Percentiles rank a stretch among this genome's conserved stretches.
Evolutionary conservation across 2,113 vertebrate species (phyloP).

Genomic region (Sialia sialis): DNA sequence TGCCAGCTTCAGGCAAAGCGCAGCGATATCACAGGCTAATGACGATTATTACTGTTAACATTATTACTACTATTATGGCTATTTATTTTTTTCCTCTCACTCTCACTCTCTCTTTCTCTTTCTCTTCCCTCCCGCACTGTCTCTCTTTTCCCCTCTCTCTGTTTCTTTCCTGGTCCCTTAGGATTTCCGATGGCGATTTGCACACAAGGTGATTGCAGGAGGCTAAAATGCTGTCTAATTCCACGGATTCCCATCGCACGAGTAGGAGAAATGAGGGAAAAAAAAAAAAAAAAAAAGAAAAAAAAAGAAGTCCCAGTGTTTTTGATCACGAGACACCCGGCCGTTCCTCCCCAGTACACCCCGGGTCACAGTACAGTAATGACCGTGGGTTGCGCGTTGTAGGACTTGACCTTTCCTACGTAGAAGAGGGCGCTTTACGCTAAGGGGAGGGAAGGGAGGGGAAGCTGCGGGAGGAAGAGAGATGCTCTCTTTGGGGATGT

Average conservation of each 20-base stretch:
- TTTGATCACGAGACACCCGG: constrained; percentile 56
- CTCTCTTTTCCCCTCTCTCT: neutral
- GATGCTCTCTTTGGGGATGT: constrained; percentile 60
- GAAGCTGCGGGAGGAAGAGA: constrained; percentile 21
- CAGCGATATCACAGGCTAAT: neutral
- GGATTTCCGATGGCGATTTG: constrained; percentile 35
- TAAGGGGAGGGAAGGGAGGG: constrained; percentile 7
- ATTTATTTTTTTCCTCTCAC: neutral
- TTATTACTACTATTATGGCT: neutral
- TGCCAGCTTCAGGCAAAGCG: constrained; percentile 8
- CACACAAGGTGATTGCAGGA: constrained; percentile 16
- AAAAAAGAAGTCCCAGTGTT: neutral
- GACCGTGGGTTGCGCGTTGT: constrained; percentile 59
- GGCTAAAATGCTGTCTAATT: constrained; percentile 20
- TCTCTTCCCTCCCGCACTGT: rapidly evolving
- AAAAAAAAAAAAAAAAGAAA: neutral
- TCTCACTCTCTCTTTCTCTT: neutral
- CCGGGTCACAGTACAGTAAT: constrained; percentile 66
- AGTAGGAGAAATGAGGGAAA: neutral
- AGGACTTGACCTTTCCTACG: constrained; percentile 78
- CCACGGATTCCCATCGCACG: neutral
- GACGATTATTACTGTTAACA: neutral
- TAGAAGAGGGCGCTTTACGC: constrained; percentile 58
- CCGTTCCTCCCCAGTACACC: constrained; percentile 57
- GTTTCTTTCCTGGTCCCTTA: neutral